Evolutionary conservation across 1,140 invertebrate genomes (phyloP).

Genomic region (Temnothorax longispinosus): DNA sequence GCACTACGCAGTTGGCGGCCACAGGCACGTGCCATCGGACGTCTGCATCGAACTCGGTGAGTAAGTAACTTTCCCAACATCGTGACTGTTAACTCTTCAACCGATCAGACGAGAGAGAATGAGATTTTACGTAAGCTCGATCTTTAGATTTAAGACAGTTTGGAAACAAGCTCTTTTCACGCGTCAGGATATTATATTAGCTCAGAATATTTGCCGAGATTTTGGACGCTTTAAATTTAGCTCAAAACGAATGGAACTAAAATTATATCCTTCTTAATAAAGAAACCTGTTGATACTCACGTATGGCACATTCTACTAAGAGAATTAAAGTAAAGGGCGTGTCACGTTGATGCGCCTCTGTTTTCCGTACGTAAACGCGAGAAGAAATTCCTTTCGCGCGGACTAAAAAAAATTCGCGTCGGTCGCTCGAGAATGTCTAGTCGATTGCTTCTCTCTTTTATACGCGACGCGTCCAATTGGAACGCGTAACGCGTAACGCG

Average conservation of each 20-base stretch:
- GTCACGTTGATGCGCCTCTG: no score
- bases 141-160: background rate
- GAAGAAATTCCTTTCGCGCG: background rate
- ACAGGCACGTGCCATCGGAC: slow-evolving; percentile 20
- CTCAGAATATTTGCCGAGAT: background rate
- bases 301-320: background rate
- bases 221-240: background rate
- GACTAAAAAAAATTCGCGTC: background rate
- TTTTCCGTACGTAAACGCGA: background rate
- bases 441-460: background rate
- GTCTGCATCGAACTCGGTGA: slow-evolving; percentile 34
- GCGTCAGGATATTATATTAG: background rate
- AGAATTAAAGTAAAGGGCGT: background rate
- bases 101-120: background rate
- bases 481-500: slow-evolving; percentile 6
- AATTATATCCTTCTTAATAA: background rate
- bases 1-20: background rate
- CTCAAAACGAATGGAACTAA: background rate
- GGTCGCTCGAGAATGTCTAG: background rate
- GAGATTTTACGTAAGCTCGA: background rate
- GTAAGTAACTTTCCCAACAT: slow-evolving; percentile 42
- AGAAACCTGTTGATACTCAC: background rate
- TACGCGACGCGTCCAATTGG: background rate
- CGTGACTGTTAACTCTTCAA: background rate
- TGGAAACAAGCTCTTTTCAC: background rate